Percentiles rank a stretch among this genome's conserved stretches.
Conservation (phyloP, 2,888 invertebrate genomes). For the Oscheius onirici region DNA sequence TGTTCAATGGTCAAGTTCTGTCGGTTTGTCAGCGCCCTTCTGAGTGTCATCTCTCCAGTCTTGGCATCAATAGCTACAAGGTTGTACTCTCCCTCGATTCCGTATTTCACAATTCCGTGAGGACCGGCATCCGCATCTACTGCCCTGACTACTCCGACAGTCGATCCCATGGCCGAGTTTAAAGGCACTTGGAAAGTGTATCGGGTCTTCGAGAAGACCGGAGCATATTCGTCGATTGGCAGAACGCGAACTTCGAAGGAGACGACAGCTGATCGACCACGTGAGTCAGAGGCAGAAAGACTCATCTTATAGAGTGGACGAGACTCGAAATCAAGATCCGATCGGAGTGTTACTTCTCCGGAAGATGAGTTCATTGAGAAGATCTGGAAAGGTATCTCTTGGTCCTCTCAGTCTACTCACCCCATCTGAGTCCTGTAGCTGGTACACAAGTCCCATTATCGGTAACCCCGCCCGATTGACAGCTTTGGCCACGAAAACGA, state of each 20-base stretch:
- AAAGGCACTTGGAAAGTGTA: conserved; percentile 80
- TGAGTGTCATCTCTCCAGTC: conserved; percentile 53
- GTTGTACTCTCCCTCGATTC: conserved; percentile 33
- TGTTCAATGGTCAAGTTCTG: conserved; percentile 56
- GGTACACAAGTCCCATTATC: conserved; percentile 38
- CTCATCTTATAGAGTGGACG: conserved; percentile 35
- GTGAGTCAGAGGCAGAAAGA: conserved; percentile 81
- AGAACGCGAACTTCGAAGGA: conserved; percentile 74
- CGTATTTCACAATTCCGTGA: conserved; percentile 45
- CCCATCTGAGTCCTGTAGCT: conserved; percentile 35
- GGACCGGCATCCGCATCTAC: conserved; percentile 53
- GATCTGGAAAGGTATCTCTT: conserved; percentile 34
- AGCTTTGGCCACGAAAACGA: conserved; percentile 30
- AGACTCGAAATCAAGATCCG: conserved; percentile 88
- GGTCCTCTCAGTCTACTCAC: conserved; percentile 4
- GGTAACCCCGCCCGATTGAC: conserved; percentile 42
- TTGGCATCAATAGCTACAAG: conserved; percentile 49
- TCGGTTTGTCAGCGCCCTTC: conserved; percentile 35
- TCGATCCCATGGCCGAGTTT: conserved; percentile 76
- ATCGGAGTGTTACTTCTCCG: conserved; percentile 83
- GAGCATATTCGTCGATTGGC: conserved; percentile 91
- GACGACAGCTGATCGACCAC: conserved; percentile 74
- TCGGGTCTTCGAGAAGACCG: conserved; percentile 87
- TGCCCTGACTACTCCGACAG: conserved; percentile 78
- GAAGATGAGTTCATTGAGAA: conserved; percentile 78